phyloP scores from a whole-genome alignment of 2,888 invertebrate genomes.

The Agrotis segetum region DNA sequence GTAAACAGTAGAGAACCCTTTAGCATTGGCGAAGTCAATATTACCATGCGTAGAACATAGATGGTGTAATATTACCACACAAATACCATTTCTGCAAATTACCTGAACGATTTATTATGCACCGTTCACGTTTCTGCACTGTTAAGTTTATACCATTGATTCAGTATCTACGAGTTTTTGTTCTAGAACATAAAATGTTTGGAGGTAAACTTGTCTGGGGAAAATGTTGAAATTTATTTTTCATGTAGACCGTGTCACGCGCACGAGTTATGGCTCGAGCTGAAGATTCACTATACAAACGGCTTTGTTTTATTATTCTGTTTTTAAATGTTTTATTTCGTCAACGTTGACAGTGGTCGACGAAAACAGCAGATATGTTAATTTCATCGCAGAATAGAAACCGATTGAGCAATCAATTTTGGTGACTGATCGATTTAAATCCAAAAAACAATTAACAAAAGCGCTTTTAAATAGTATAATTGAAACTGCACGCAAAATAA shows the following conservation, averaged over 20 bases:
- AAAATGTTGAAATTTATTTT: conserved; percentile 60
- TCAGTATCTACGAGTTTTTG: conserved; percentile 38
- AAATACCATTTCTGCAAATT: conserved; percentile 34
- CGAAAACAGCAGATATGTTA: conserved; percentile 4
- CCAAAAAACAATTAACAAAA: conserved; percentile 9
- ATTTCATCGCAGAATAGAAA: conserved; percentile 11
- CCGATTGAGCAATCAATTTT: conserved; percentile 8
- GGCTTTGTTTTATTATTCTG: conserved; percentile 23
- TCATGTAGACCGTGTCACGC: conserved; percentile 48
- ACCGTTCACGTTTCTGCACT: conserved; percentile 14
- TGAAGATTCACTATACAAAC: conserved; percentile 45
- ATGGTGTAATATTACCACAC: conserved; percentile 34
- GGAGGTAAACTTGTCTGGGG: conserved; percentile 41
- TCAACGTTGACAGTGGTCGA: conserved; percentile 1
- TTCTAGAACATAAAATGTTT: conserved; percentile 43
- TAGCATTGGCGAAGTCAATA: conserved; percentile 37
- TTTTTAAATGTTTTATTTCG: conserved; percentile 34
- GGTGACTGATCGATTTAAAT: conserved; percentile 13
- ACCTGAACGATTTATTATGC: conserved; percentile 27
- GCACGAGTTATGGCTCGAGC: conserved; percentile 29
- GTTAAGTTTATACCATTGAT: conserved; percentile 43
- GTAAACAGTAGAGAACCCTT: conserved; percentile 52
- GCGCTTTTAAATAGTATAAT: conserved; percentile 12
- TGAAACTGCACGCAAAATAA: conserved; percentile 15
- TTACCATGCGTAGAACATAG: conserved; percentile 42